These are phyloP conservation scores for Promerops cafer DNA, from an alignment of 2,113 vertebrate genomes.

Conservation along the genomic window DNA sequence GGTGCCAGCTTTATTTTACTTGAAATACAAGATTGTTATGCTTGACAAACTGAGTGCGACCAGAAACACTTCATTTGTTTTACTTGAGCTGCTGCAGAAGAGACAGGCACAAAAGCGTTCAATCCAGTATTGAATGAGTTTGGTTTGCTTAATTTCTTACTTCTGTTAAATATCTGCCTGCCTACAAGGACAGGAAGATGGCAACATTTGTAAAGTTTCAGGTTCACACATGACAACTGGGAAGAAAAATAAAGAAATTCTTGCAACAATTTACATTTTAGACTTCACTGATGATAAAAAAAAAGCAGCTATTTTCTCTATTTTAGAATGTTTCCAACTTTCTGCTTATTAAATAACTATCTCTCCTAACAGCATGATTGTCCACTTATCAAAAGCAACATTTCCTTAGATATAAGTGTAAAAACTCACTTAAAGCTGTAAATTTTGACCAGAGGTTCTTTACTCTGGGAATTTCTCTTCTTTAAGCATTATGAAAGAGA, in stretches of 20 bases:
- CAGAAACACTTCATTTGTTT: background rate
- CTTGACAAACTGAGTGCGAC: background rate
- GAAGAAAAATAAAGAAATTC: background rate
- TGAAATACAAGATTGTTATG: background rate
- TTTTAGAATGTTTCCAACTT: background rate
- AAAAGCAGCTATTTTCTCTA: background rate
- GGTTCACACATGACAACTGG: background rate
- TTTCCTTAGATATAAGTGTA: background rate
- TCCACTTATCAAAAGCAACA: background rate
- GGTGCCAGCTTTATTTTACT: background rate
- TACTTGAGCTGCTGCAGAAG: background rate
- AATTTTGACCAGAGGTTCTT: background rate
- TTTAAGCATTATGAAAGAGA: background rate
- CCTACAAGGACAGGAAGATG: background rate
- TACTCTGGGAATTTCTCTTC: background rate
- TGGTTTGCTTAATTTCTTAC: background rate
- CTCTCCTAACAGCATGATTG: background rate
- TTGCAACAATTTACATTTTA: background rate
- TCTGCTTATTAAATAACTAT: background rate
- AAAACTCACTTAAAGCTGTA: background rate
- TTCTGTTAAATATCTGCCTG: background rate
- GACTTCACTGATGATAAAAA: background rate
- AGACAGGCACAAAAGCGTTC: background rate
- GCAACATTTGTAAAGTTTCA: background rate
- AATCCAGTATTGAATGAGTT: background rate